Percentiles rank a stretch among this genome's conserved stretches.
phyloP scores from a whole-genome alignment of 2,888 invertebrate genomes.

The Spisula solida region DNA sequence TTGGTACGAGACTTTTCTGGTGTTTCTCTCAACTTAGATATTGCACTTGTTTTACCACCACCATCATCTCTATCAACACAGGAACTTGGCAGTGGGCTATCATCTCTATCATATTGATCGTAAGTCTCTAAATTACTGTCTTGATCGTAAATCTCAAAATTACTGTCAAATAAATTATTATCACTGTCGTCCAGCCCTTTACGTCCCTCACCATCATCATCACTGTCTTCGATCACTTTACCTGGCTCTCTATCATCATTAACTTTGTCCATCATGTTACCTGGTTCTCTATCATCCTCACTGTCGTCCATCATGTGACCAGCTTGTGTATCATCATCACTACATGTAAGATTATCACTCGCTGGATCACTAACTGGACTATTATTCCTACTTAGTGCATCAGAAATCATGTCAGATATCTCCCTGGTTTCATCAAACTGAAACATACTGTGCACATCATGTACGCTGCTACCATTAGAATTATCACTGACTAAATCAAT shows the following conservation, averaged over 20 bases:
- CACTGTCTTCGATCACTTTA: no score
- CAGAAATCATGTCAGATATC: constrained; percentile 63
- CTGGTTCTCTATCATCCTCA: constrained; percentile 11
- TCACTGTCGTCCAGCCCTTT: neutral
- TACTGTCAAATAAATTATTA: neutral
- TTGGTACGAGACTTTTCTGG: neutral
- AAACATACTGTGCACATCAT: constrained; percentile 42
- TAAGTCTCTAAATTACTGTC: neutral
- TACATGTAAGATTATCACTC: neutral
- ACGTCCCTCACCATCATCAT: no score
- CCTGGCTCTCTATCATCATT: constrained; percentile 17
- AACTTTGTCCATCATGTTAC: neutral
- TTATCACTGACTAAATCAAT: neutral
- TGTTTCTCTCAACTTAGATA: neutral
- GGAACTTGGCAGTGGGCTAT: neutral
- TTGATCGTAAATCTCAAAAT: neutral
- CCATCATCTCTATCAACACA: neutral
- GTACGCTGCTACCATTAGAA: constrained; percentile 38
- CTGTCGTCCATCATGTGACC: neutral
- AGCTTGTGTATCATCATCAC: neutral
- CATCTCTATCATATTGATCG: neutral
- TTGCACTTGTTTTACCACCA: neutral
- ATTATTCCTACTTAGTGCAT: constrained; percentile 51
- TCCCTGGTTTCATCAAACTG: constrained; percentile 51
- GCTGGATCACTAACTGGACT: neutral